These are phyloP conservation scores for Ophiothrix spiculata DNA, from an alignment of 35 echinoderm and acorn worm species.

Conservation along the genomic window DNA sequence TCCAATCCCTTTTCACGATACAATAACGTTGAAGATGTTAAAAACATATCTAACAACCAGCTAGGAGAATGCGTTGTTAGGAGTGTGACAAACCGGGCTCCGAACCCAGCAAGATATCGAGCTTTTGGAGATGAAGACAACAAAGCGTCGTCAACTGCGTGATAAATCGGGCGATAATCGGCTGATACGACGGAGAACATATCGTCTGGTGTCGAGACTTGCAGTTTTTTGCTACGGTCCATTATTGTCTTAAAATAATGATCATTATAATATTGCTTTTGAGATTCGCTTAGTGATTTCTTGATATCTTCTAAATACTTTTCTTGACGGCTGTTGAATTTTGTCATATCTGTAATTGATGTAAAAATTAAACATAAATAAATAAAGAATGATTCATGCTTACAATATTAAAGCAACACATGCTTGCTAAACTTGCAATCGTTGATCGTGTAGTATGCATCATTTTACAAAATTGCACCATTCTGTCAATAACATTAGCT, in stretches of 20 bases:
- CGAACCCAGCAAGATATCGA: not conserved
- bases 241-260: not conserved
- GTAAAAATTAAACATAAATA: not conserved
- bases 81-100: not conserved
- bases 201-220: not conserved
- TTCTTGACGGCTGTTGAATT: not conserved
- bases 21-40: not conserved
- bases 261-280: not conserved
- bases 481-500: not conserved
- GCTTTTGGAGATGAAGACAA: not conserved
- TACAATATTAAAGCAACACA: not conserved
- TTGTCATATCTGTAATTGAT: not conserved
- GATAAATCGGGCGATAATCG: not conserved
- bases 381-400: not conserved
- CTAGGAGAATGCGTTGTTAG: not conserved
- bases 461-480: not conserved
- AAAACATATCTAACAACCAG: not conserved
- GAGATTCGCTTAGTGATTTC: not conserved
- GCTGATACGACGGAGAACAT: not conserved
- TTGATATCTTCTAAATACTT: not conserved
- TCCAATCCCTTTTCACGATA: not conserved
- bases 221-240: not conserved
- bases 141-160: not conserved
- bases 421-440: not conserved
- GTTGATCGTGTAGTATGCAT: not conserved